Conservation (phyloP, 2,888 invertebrate species). For the Drosophila dives region DNA sequence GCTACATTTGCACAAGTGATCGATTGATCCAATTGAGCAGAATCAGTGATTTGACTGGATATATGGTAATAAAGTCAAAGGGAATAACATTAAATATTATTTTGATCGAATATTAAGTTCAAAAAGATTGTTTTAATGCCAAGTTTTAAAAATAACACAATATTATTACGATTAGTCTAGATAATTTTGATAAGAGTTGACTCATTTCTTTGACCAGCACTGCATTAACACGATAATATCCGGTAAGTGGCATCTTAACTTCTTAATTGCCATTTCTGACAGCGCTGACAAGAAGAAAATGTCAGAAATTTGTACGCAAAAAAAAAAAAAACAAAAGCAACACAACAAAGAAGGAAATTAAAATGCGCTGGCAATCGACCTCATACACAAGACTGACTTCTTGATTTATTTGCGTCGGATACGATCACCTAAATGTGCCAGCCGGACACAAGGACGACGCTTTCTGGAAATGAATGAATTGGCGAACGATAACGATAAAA, state of each 20-base stretch:
- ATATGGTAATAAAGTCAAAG: neutral
- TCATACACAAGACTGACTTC: neutral
- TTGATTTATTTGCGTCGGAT: slow-evolving; percentile 15
- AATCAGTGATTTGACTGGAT: neutral
- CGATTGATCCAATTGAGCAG: neutral
- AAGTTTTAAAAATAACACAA: neutral
- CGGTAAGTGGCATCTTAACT: slow-evolving; percentile 14
- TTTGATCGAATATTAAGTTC: neutral
- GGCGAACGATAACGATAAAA: slow-evolving; percentile 17
- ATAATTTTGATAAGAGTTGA: slow-evolving; percentile 1
- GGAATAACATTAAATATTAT: neutral
- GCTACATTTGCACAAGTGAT: neutral
- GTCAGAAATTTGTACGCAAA: slow-evolving; percentile 4
- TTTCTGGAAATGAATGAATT: slow-evolving; percentile 24
- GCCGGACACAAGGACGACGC: slow-evolving; percentile 22
- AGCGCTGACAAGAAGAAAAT: slow-evolving; percentile 2
- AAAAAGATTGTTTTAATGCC: neutral
- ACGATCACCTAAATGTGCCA: slow-evolving; percentile 29
- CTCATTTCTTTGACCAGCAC: slow-evolving; percentile 12
- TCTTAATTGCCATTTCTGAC: slow-evolving; percentile 11
- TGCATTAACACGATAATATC: slow-evolving; percentile 10
- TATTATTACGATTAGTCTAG: neutral
- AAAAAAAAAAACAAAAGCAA: neutral
- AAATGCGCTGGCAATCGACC: slow-evolving; percentile 21
- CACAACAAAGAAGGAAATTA: slow-evolving; percentile 18